These are phyloP conservation scores for Etheostoma spectabile DNA, from an alignment of 2,113 vertebrate species.

Conservation along the genomic window DNA sequence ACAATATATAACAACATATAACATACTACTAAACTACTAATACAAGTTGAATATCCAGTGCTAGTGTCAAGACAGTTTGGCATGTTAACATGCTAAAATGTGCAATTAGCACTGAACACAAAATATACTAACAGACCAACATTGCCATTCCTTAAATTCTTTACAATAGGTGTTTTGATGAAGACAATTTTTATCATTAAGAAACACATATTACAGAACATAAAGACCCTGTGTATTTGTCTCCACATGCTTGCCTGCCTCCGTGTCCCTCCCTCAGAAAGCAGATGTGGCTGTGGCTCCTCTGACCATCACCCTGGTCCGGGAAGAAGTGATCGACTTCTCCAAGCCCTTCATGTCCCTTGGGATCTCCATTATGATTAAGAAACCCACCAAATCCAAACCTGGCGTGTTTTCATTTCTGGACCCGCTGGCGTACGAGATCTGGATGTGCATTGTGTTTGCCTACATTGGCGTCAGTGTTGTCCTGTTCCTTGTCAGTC, in stretches of 20 bases:
- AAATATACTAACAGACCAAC: neutral
- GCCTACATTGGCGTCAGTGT: constrained; percentile 99
- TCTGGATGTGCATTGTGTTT: constrained; percentile 99
- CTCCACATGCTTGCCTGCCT: neutral
- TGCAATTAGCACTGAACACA: neutral
- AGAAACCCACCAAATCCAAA: constrained; percentile 99
- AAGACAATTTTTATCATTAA: neutral
- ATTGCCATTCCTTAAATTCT: neutral
- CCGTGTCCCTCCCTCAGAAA: constrained; percentile 84
- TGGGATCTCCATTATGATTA: constrained; percentile 99
- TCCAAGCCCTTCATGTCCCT: constrained; percentile 99
- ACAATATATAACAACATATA: neutral
- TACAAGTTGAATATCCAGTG: too few relatives aligned
- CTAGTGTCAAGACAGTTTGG: too few relatives aligned
- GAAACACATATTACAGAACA: neutral
- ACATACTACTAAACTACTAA: too few relatives aligned
- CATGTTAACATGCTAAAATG: neutral
- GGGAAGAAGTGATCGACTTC: constrained; percentile 99
- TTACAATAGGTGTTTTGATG: neutral
- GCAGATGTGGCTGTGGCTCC: constrained; percentile 97
- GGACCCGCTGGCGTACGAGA: constrained; percentile 98
- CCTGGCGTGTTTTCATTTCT: constrained; percentile 98
- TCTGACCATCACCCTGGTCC: constrained; percentile 96
- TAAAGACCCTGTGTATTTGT: fast-evolving
- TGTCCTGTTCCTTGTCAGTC: constrained; percentile 98